Evolutionary conservation across 2,113 vertebrate species (phyloP).

Genomic region (Xenopus laevis): DNA sequence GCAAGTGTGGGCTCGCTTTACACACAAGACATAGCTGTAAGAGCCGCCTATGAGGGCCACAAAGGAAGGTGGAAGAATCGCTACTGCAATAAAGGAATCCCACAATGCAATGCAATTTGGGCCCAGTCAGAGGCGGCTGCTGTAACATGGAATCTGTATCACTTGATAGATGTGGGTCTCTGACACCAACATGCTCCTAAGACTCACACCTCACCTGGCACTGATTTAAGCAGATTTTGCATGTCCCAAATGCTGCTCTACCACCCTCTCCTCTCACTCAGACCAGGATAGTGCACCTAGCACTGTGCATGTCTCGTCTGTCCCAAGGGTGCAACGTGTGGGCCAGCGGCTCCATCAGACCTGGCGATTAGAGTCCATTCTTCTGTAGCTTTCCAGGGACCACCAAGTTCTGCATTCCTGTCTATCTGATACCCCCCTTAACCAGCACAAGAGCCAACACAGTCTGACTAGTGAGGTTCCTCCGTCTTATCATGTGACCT

Average conservation of each 20-base stretch:
- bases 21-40: conserved; percentile 86
- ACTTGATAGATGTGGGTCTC: neutral
- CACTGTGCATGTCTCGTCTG: neutral
- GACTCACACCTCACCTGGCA: conserved; percentile 40
- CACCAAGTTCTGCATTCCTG: too few species aligned
- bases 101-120: conserved; percentile 8
- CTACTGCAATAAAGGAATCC: neutral
- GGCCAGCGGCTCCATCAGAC: too few species aligned
- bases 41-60: neutral
- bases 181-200: neutral
- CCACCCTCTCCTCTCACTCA: neutral
- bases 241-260: neutral
- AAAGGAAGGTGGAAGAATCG: neutral
- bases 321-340: too few species aligned
- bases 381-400: too few species aligned
- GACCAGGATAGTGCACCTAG: neutral
- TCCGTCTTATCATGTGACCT: too few species aligned
- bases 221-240: conserved; percentile 17
- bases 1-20: conserved; percentile 93
- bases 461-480: too few species aligned
- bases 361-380: too few species aligned
- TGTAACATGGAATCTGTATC: conserved; percentile 36
- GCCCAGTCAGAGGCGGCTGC: too few species aligned
- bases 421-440: too few species aligned
- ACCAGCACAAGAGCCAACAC: too few species aligned